Evolutionary conservation across 2,888 invertebrate species (phyloP), one percentile per base, ranked within the genome.

Genomic region (Galerucella nymphaeae): DNA sequence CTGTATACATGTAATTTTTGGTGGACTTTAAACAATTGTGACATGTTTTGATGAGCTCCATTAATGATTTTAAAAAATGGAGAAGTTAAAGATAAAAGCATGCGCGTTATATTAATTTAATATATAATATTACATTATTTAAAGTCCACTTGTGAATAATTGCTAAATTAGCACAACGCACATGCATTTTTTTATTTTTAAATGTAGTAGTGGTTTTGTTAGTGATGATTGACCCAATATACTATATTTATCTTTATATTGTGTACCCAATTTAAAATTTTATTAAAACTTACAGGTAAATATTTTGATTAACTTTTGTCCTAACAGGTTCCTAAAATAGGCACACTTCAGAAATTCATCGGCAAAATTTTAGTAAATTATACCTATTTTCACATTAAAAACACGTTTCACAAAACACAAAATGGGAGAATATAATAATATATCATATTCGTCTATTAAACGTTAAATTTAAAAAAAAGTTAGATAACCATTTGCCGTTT

Each of bases 1-100:
- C 57, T 20, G 57, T 57, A 20, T 59, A 62, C 30, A 13, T 62
- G 66, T 62, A 66, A 59, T 48, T 63, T 53, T 62, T 72, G 87
- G 87, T 88, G 87, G 88, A 88, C 88, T 87, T 88, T 87, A 87
- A 87, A 85, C 80, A 82, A 81, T 69, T 73, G 41, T 58, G 10
- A 75, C 71, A 75, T 70, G 72, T 72, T 74, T 71, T 74, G 71
- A 74, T 30, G 53, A 71, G 66, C 71, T 57, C 66, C 41, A 13
- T 69, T 58, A 53, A 63, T 64, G 48, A 42, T 62, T 62, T 45
- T 63, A 38, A 30, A 63, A 67, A 58, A 53, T 55, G 50, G 65
- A 45, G n/a, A 16, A 58, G 66, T 69, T 71, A 71, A 71, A 65
- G 16, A 72, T n/a, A 71, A 66, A 75, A 78, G 80, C 80, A 81